Evolutionary conservation across 2,888 invertebrate species (phyloP), one percentile per base, ranked within the genome.

Genomic region (Aethes cnicana): DNA sequence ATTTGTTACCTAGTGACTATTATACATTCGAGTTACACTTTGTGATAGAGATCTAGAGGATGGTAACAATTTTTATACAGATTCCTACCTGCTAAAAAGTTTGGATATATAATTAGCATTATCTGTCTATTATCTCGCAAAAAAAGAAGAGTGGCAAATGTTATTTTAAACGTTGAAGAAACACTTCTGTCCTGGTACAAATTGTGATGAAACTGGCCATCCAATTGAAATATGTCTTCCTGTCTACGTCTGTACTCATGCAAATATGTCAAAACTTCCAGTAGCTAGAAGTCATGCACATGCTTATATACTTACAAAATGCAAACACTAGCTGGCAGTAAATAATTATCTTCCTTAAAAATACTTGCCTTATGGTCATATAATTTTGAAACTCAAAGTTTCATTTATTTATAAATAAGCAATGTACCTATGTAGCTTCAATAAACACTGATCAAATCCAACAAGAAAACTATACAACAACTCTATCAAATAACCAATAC

Each of bases 401-500:
- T n/a, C n/a, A n/a, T n/a, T n/a, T n/a, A n/a, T n/a, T n/a, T n/a
- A n/a, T n/a, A n/a, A n/a, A n/a, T n/a, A n/a, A n/a, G n/a, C n/a
- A 23, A 1, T 5, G 12, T 28, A 0, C 12, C 6, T 7, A 16
- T 36, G 25, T 18, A 44, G 37, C 9, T 21, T 35, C 8, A 36
- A 52, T 30, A 32, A 39, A 32, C 30, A 37, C 16, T 26, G 20
- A n/a, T 11, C n/a, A 46, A 26, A 25, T 7, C 7, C 33, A 46
- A 39, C 25, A 39, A 39, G 26, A 46, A 32, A 44, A 23, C 50
- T 37, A 36, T 32, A 30, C 21, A 46, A 53, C 28, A 20, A 39
- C 39, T 47, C 46, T 46, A 55, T 58, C 59, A 60, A 57, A 59
- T 60, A 59, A 54, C 55, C 57, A 52, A 39, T 56, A 62, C 47